Conservation (phyloP, 2,888 invertebrate genomes). For the Alloplasta piceator region DNA sequence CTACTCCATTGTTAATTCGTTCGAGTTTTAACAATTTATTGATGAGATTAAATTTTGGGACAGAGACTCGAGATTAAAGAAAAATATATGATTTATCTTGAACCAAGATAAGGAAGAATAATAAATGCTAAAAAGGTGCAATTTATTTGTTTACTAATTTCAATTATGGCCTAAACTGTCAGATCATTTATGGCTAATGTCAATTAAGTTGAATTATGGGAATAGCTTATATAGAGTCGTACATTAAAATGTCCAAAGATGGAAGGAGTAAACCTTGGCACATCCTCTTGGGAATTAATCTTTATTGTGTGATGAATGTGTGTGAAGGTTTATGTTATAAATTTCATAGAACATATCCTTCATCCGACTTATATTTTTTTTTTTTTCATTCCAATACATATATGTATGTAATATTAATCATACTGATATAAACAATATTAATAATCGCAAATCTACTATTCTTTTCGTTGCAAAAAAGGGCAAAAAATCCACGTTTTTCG, state of each 20-base stretch:
- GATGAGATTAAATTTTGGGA: too few relatives aligned
- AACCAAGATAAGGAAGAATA: too few relatives aligned
- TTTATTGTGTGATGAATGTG: slow-evolving; percentile 32
- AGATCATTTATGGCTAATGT: slow-evolving; percentile 31
- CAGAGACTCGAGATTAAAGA: too few relatives aligned
- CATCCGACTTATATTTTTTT: background rate
- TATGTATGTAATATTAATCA: too few relatives aligned
- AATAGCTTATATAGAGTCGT: background rate
- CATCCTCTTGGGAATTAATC: slow-evolving; percentile 54
- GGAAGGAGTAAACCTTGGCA: slow-evolving; percentile 46
- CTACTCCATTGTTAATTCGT: too few relatives aligned
- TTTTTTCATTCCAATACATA: too few relatives aligned
- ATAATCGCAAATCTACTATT: too few relatives aligned
- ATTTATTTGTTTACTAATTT: slow-evolving; percentile 34
- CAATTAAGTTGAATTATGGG: slow-evolving; percentile 35
- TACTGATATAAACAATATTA: too few relatives aligned
- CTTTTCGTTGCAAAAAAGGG: too few relatives aligned
- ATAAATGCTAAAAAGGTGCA: background rate
- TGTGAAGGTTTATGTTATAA: slow-evolving; percentile 46
- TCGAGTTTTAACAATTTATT: too few relatives aligned
- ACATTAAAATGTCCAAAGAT: background rate
- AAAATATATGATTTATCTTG: too few relatives aligned
- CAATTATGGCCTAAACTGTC: slow-evolving; percentile 36
- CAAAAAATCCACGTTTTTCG: background rate
- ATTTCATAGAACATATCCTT: slow-evolving; percentile 19